phyloP scores from a whole-genome alignment of 2,113 vertebrate species.

The Brachirus orientalis region DNA sequence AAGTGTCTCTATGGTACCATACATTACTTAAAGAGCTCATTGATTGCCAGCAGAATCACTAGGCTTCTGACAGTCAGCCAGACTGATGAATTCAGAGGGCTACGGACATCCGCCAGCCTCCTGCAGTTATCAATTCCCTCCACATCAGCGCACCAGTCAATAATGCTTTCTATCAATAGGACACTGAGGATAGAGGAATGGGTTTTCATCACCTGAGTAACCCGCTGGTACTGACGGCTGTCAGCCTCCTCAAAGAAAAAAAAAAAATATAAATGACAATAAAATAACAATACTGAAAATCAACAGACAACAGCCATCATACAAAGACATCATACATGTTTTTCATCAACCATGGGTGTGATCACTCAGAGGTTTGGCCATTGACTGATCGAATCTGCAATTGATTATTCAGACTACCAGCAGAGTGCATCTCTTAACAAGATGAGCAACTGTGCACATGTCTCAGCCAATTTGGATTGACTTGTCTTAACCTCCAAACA shows the following conservation, averaged over 20 bases:
- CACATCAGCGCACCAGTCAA: constrained; percentile 55
- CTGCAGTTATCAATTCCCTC: constrained; percentile 57
- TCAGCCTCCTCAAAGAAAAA: constrained; percentile 28
- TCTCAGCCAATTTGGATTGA: constrained; percentile 23
- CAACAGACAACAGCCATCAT: not conserved
- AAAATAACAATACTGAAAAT: constrained; percentile 3
- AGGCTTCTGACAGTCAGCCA: constrained; percentile 52
- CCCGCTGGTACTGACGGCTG: constrained; percentile 44
- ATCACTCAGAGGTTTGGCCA: constrained; percentile 28
- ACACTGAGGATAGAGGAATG: constrained; percentile 39
- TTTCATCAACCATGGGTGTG: constrained; percentile 11
- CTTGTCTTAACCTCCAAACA: constrained; percentile 11
- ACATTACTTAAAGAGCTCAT: constrained; percentile 66
- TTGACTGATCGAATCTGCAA: constrained; percentile 21
- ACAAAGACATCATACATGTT: constrained; percentile 9
- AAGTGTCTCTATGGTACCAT: constrained; percentile 34
- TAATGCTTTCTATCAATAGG: constrained; percentile 56
- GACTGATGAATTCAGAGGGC: constrained; percentile 61
- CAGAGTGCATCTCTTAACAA: constrained; percentile 29
- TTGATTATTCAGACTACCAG: constrained; percentile 39
- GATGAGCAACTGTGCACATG: constrained; percentile 47
- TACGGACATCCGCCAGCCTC: constrained; percentile 44
- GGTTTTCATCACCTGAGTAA: constrained; percentile 47
- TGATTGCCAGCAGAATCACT: constrained; percentile 62
- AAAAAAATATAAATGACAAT: constrained; percentile 18